phyloP scores from a whole-genome alignment of 2,888 invertebrate genomes.

The Nycteola revayana region DNA sequence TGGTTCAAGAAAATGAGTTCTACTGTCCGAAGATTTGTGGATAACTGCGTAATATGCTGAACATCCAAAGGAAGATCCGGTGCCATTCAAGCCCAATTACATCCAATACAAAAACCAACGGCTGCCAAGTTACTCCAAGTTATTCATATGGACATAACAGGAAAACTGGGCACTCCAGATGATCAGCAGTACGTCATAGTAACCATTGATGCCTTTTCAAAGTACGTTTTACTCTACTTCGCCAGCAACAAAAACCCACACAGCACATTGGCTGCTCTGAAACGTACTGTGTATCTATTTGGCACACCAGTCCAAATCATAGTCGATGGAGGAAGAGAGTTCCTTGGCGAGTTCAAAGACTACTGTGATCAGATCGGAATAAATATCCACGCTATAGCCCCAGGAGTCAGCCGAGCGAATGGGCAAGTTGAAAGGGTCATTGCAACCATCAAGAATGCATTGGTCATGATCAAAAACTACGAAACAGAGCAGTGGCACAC shows the following conservation, averaged over 20 bases:
- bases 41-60: conserved; percentile 22
- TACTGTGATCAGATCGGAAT: conserved; percentile 13
- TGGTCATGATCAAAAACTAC: conserved; percentile 28
- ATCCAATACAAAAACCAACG: conserved; percentile 16
- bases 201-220: conserved; percentile 16
- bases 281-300: conserved; percentile 17
- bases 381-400: conserved; percentile 17
- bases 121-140: conserved; percentile 13
- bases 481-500: conserved; percentile 7
- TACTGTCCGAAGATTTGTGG: conserved; percentile 1
- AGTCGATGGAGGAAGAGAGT: conserved; percentile 19
- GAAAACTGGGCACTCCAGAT: conserved; percentile 13
- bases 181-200: conserved; percentile 18
- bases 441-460: conserved; percentile 23
- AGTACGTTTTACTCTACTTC: conserved; percentile 15
- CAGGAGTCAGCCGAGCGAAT: conserved; percentile 19
- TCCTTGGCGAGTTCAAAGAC: conserved; percentile 13
- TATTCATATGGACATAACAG: conserved; percentile 22
- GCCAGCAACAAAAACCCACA: conserved; percentile 3
- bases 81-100: conserved; percentile 5
- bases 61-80: conserved; percentile 22
- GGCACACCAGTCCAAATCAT: conserved; percentile 16
- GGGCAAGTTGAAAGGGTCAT: conserved; percentile 23
- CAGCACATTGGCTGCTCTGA: conserved; percentile 11
- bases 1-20: conserved; percentile 7